Evolutionary conservation across 1,140 invertebrate genomes (phyloP).

Genomic region (Anoplolepis gracilipes): DNA sequence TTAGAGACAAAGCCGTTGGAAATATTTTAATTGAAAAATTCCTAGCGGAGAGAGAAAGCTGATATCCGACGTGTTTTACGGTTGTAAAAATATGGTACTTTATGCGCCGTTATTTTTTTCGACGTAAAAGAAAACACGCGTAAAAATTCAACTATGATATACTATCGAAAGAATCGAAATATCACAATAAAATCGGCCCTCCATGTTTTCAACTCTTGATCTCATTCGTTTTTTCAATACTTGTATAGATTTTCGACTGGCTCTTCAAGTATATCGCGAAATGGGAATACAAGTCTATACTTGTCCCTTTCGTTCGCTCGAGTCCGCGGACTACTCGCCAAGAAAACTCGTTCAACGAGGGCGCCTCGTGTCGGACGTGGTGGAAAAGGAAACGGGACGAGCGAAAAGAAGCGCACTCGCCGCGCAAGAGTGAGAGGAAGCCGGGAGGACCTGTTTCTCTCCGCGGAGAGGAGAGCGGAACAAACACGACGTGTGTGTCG

Average conservation of each 20-base stretch:
- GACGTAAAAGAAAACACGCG: not conserved
- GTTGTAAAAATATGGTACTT: not conserved
- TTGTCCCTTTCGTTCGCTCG: constrained; percentile 15
- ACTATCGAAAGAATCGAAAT: not conserved
- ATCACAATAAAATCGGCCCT: not conserved
- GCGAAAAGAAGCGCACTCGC: constrained; percentile 34
- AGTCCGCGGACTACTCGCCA: not conserved
- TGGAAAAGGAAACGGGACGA: constrained; percentile 39
- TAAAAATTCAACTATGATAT: not conserved
- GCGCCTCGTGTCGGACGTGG: not conserved
- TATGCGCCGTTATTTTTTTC: not conserved
- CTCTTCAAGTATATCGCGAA: not conserved
- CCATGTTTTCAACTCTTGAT: not conserved
- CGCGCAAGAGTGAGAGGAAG: constrained; percentile 32
- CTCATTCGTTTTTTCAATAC: not conserved
- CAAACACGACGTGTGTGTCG: constrained; percentile 26
- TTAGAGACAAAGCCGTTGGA: not conserved
- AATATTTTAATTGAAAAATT: constrained; percentile 61
- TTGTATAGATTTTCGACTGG: not conserved
- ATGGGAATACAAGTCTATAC: not conserved
- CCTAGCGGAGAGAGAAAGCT: not conserved
- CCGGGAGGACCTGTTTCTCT: constrained; percentile 37
- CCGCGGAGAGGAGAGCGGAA: constrained; percentile 28
- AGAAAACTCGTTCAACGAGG: constrained; percentile 48
- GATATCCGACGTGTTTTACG: not conserved